These are phyloP conservation scores for Tangara arthus DNA, from an alignment of 2,797 vertebrate genomes.

Conservation along the genomic window DNA sequence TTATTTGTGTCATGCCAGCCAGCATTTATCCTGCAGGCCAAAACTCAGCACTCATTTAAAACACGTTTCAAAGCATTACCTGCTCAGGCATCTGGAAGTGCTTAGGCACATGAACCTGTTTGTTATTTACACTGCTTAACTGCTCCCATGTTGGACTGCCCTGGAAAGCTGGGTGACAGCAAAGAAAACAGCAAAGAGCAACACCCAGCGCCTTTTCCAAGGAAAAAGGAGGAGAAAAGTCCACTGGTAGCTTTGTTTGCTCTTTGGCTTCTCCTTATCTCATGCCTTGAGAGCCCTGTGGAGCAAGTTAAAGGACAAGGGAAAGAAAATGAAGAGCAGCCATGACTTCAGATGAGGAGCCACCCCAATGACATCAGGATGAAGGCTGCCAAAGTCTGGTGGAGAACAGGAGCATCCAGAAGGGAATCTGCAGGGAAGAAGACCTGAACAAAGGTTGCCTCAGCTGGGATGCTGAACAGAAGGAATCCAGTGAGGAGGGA, in stretches of 20 bases:
- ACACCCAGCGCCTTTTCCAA: not conserved
- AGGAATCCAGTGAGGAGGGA: not conserved
- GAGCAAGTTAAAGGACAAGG: not conserved
- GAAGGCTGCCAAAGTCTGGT: not conserved
- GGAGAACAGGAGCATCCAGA: not conserved
- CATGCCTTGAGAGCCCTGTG: not conserved
- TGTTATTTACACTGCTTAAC: conserved; percentile 38
- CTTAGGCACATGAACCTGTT: conserved; percentile 38
- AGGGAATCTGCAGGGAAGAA: not conserved
- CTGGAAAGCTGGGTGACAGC: not conserved
- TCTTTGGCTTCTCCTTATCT: not conserved
- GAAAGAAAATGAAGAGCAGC: not conserved
- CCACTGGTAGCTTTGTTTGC: not conserved
- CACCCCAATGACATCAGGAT: not conserved
- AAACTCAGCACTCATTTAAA: conserved; percentile 54
- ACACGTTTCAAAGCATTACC: conserved; percentile 68
- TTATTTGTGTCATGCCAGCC: conserved; percentile 55
- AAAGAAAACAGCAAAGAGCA: not conserved
- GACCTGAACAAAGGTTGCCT: not conserved
- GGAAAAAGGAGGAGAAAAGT: not conserved
- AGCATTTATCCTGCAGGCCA: conserved; percentile 62
- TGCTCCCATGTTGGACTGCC: not conserved
- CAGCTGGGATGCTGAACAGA: not conserved
- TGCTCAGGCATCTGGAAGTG: conserved; percentile 69
- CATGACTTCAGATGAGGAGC: not conserved